Evolutionary conservation across 2,113 vertebrate species (phyloP), one percentile per base, ranked within the genome.

Genomic region (Colaptes auratus): DNA sequence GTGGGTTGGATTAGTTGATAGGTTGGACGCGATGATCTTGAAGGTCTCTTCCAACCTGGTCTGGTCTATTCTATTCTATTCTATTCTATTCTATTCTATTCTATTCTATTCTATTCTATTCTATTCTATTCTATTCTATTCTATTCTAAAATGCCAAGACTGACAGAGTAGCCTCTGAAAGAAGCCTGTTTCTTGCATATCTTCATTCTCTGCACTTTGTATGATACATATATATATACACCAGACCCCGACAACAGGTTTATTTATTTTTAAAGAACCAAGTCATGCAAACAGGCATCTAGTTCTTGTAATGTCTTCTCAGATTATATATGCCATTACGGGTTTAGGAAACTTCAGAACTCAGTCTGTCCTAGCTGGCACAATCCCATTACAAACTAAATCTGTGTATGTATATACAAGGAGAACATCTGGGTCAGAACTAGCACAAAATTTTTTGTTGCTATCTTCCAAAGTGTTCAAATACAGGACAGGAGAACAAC

Each of bases 331-430:
- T 12, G 66, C 31, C 33, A 44, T 24, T 28, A 46, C 53, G 80
- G 23, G 17, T 74, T 71, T 24, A 80, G 33, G 52, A 69, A 25
- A 48, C 8, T 50, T 61, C 44, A 65, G 33, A 50, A 42, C 2
- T 44, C 16, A 73, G 14, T 48, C 50, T 64, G 12, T 58, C 39
- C 42, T 28, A 59, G 59, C 25, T 24, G 9, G 20, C 19, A 66
- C 25, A 75, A 52, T 28, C 14, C 16, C 31, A 19, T 52, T 79
- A 74, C 18, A 82, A 65, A 55, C 14, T 33, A 28, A 35, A 27
- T 58, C 0, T 39, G 1, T 50, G 30, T 58, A 10, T 27, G 9
- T 33, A 46, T 30, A 18, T 5, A 8, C 3, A 33, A 10, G 14
- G 12, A 87, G 27, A 66, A 52, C 9, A 58, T 4, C 42, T 70